Evolutionary conservation across 92 coral and sea anemone species (phyloP).

Genomic region (Chrysogorgia sp.): DNA sequence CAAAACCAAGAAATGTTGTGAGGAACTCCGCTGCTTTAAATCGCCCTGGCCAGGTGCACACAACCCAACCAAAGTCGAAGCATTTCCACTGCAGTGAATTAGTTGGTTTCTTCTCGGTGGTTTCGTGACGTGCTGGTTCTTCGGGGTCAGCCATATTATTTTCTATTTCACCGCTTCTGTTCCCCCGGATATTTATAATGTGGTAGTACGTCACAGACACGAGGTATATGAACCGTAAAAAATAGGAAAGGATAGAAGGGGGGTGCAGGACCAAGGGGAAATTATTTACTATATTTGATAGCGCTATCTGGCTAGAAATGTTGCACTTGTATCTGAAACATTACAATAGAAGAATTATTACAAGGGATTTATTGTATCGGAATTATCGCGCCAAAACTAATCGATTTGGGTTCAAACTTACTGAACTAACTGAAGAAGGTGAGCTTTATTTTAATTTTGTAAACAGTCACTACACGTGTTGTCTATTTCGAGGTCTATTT

Average conservation of each 20-base stretch:
- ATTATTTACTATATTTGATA: background rate
- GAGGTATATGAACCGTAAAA: too few species aligned
- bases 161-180: background rate
- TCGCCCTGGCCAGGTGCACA: conserved; percentile 64
- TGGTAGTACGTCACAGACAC: too few species aligned
- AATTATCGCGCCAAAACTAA: conserved; percentile 28
- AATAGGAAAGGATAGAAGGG: background rate
- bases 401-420: conserved; percentile 25
- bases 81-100: conserved; percentile 29
- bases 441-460: background rate
- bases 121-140: background rate
- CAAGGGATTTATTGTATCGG: conserved; percentile 13
- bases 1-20: conserved; percentile 31
- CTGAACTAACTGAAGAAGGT: background rate
- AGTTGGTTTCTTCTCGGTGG: background rate
- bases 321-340: background rate
- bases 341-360: background rate
- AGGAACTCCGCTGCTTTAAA: conserved; percentile 47
- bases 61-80: conserved; percentile 34
- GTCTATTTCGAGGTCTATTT: too few species aligned
- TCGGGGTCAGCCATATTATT: background rate
- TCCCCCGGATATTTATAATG: background rate
- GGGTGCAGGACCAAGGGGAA: background rate
- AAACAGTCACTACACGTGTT: too few species aligned
- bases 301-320: background rate